Evolutionary conservation across 2,113 vertebrate genomes (phyloP).

Genomic region (Onychostruthus taczanowskii): DNA sequence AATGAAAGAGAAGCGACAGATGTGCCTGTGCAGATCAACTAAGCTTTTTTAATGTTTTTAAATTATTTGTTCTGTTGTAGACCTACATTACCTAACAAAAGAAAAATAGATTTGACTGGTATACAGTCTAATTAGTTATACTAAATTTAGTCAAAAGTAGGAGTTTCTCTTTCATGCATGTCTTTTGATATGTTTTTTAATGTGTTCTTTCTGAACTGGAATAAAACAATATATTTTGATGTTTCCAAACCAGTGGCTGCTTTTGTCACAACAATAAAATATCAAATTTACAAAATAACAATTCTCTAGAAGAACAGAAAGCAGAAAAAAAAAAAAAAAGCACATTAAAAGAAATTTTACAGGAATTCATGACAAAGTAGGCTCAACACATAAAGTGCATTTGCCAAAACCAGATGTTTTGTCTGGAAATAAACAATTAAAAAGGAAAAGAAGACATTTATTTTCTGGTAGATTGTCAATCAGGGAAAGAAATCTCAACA

Average conservation of each 20-base stretch:
- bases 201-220: not conserved
- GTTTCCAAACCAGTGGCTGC: not conserved
- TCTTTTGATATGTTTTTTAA: not conserved
- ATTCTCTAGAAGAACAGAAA: not conserved
- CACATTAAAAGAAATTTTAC: not conserved
- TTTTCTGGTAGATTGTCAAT: not conserved
- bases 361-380: not conserved
- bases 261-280: not conserved
- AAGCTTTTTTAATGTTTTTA: constrained; percentile 30
- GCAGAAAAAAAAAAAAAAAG: not conserved
- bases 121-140: not conserved
- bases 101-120: constrained; percentile 17
- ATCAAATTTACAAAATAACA: not conserved
- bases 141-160: not conserved
- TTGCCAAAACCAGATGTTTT: not conserved
- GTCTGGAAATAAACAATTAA: not conserved
- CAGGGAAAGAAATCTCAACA: not conserved
- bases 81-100: not conserved
- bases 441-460: not conserved
- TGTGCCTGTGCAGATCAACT: constrained; percentile 2
- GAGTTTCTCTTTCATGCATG: not conserved
- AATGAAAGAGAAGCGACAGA: constrained; percentile 45
- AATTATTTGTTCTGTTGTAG: constrained; percentile 49
- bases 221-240: not conserved
- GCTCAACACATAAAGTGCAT: not conserved